Conservation (phyloP, 2,113 vertebrate genomes). For the Calyptommatus sinebrachiatus region DNA sequence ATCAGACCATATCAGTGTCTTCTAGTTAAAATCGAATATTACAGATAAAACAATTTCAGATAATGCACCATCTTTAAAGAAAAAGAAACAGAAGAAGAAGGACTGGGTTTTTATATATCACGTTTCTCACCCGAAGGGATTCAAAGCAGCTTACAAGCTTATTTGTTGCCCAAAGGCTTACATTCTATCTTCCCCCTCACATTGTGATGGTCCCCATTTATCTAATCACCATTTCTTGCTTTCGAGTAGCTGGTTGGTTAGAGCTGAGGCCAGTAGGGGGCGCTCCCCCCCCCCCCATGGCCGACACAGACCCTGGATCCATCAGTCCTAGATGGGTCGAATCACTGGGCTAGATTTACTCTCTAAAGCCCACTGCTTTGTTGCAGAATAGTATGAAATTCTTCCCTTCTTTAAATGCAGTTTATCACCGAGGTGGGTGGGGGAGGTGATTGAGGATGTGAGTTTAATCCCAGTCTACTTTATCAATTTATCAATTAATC, state of each 20-base stretch:
- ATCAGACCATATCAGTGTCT: neutral
- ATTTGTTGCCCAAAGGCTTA: too few relatives aligned
- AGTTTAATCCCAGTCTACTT: constrained; percentile 58
- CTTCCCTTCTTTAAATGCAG: constrained; percentile 57
- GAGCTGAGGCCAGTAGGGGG: too few relatives aligned
- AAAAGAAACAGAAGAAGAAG: too few relatives aligned
- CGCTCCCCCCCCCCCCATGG: too few relatives aligned
- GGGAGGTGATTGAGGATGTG: constrained; percentile 51
- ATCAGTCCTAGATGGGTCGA: neutral
- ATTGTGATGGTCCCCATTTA: too few relatives aligned
- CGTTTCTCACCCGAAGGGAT: too few relatives aligned
- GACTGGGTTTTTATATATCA: too few relatives aligned
- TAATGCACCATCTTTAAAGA: neutral
- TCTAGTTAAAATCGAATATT: neutral
- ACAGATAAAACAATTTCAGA: neutral
- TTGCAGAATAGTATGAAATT: constrained; percentile 52
- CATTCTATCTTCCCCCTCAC: too few relatives aligned
- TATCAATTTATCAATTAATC: constrained; percentile 57
- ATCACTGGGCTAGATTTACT: constrained; percentile 68
- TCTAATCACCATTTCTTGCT: too few relatives aligned
- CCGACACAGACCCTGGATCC: too few relatives aligned
- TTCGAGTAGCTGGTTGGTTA: too few relatives aligned
- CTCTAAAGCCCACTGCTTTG: constrained; percentile 49
- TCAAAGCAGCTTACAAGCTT: too few relatives aligned
- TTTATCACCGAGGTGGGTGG: constrained; percentile 36